phyloP scores from a whole-genome alignment of 2,113 vertebrate species.

The Sapajus apella region DNA sequence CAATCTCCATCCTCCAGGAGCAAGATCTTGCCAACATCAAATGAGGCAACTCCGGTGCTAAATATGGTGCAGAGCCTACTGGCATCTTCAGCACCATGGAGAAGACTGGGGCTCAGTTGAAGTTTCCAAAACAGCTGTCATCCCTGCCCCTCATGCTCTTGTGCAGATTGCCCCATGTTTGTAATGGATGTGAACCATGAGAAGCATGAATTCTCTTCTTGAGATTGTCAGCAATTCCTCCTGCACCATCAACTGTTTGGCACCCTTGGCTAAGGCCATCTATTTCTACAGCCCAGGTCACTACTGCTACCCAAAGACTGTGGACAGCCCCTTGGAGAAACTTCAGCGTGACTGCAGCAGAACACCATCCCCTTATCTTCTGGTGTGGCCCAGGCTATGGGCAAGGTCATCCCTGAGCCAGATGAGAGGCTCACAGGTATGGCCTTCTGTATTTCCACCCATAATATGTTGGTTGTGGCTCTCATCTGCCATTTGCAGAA shows the following conservation, averaged over 20 bases:
- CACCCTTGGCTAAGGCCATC: not conserved
- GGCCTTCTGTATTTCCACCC: not conserved
- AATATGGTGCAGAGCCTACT: not conserved
- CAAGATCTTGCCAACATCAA: not conserved
- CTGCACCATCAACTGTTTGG: not conserved
- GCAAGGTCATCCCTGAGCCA: too few relatives aligned
- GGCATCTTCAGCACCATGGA: not conserved
- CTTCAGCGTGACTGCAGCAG: not conserved
- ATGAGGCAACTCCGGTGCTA: not conserved
- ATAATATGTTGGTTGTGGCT: not conserved
- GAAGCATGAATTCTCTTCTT: not conserved
- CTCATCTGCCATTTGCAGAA: not conserved
- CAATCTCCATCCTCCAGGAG: not conserved
- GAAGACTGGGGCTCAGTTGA: not conserved
- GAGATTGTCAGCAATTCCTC: not conserved
- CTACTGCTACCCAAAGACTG: not conserved
- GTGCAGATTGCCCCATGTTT: not conserved
- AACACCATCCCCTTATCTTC: not conserved
- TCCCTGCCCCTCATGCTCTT: not conserved
- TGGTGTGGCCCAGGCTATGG: not conserved
- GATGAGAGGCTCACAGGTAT: not conserved
- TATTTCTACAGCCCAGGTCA: too few relatives aligned
- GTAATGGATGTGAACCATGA: not conserved
- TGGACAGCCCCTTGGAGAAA: not conserved
- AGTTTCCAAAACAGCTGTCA: not conserved